phyloP scores from a whole-genome alignment of 2,888 invertebrate genomes.

The Ophion obscuratus region DNA sequence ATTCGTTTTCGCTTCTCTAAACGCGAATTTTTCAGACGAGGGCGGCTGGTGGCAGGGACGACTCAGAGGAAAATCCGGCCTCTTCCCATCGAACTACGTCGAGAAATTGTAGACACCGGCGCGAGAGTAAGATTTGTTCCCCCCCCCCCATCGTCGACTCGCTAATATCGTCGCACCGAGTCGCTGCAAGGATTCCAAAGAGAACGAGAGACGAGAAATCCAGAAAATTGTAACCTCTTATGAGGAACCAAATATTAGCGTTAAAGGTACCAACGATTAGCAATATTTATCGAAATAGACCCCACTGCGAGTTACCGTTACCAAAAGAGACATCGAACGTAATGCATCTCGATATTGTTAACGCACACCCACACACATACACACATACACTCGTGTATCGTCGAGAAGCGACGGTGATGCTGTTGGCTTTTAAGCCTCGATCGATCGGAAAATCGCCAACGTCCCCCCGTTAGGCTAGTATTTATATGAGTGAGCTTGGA shows the following conservation, averaged over 20 bases:
- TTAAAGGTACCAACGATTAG: slow-evolving; percentile 38
- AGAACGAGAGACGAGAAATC: slow-evolving; percentile 57
- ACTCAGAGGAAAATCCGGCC: slow-evolving; percentile 86
- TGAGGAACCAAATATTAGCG: slow-evolving; percentile 67
- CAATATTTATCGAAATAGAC: slow-evolving; percentile 10
- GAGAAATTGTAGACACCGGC: slow-evolving; percentile 78
- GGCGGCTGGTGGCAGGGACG: slow-evolving; percentile 90
- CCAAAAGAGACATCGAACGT: slow-evolving; percentile 43
- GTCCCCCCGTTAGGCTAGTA: slow-evolving; percentile 50
- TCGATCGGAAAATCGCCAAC: slow-evolving; percentile 1
- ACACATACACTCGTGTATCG: slow-evolving; percentile 38
- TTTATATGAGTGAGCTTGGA: slow-evolving; percentile 61
- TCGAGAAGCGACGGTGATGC: slow-evolving; percentile 34
- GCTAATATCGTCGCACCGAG: neutral
- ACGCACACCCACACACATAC: slow-evolving; percentile 50
- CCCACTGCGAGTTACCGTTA: slow-evolving; percentile 47
- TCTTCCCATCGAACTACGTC: slow-evolving; percentile 89
- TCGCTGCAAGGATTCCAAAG: slow-evolving; percentile 66
- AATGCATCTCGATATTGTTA: slow-evolving; percentile 47
- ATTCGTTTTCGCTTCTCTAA: neutral
- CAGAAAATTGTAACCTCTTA: slow-evolving; percentile 41
- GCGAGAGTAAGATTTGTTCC: neutral
- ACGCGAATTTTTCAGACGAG: slow-evolving; percentile 84
- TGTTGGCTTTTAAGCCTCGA: slow-evolving; percentile 24
- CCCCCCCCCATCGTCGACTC: neutral